Percentiles rank a stretch among this genome's conserved stretches.
Evolutionary conservation across 2,113 vertebrate genomes (phyloP).

Genomic region (Mandrillus leucophaeus): DNA sequence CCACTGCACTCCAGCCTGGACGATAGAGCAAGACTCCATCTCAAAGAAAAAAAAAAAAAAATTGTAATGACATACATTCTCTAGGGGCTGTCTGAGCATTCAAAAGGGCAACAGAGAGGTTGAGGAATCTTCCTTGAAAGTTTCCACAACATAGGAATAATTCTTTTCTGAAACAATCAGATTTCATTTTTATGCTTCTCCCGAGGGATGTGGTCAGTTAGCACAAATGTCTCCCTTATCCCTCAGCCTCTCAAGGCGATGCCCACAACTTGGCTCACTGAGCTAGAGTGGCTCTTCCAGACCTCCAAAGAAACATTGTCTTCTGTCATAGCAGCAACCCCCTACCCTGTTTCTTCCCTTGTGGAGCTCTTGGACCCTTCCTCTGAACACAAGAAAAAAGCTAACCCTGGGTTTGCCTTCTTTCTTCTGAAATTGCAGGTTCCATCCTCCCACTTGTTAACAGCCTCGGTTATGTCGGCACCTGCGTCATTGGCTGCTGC

Average conservation of each 20-base stretch:
- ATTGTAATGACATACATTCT: background rate
- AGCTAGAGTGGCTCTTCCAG: background rate
- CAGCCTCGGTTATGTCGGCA: slow-evolving; percentile 92
- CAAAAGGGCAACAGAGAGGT: background rate
- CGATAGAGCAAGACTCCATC: too few relatives aligned
- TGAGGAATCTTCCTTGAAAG: background rate
- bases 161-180: background rate
- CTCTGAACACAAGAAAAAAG: background rate
- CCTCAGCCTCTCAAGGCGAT: background rate
- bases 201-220: background rate
- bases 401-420: background rate
- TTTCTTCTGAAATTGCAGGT: slow-evolving; percentile 82
- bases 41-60: background rate
- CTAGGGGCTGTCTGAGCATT: background rate
- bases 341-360: background rate
- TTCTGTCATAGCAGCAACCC: background rate
- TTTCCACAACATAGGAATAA: background rate
- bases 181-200: background rate
- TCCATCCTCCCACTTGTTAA: slow-evolving; percentile 89
- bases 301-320: background rate
- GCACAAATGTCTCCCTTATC: background rate
- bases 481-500: slow-evolving; percentile 90
- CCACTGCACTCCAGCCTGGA: too few relatives aligned
- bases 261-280: background rate
- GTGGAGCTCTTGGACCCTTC: background rate